Conservation (phyloP, 2,888 invertebrate genomes). For the Lasius fuliginosus region DNA sequence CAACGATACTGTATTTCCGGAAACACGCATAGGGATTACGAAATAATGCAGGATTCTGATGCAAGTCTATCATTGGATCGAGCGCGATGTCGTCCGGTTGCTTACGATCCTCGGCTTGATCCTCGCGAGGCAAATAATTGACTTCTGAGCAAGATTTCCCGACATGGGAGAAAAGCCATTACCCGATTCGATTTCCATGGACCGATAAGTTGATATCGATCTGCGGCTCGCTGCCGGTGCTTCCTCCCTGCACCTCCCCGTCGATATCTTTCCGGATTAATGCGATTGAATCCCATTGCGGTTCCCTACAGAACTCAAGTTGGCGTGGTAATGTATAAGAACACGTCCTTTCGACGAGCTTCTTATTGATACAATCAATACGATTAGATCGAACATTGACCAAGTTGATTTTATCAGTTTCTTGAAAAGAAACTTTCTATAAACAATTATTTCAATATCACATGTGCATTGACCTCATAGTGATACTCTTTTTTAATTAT, state of each 20-base stretch:
- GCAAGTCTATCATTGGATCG: background rate
- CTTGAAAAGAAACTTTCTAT: background rate
- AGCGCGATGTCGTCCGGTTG: conserved; percentile 22
- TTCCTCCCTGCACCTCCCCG: background rate
- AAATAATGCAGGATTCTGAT: conserved; percentile 25
- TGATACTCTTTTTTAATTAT: background rate
- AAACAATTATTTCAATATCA: conserved; percentile 4
- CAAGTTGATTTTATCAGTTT: background rate
- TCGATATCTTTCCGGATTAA: conserved; percentile 50
- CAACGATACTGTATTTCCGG: conserved; percentile 6
- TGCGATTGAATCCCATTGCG: conserved; percentile 44
- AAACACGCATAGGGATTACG: conserved; percentile 3
- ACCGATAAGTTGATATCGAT: conserved; percentile 52
- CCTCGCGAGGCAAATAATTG: conserved; percentile 56
- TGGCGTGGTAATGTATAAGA: conserved; percentile 24
- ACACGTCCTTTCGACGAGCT: background rate
- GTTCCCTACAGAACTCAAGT: conserved; percentile 5
- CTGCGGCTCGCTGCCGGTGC: conserved; percentile 13
- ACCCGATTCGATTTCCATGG: conserved; percentile 59
- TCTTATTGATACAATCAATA: conserved; percentile 6
- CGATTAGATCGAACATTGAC: background rate
- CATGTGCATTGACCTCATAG: background rate
- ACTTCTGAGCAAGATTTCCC: conserved; percentile 49
- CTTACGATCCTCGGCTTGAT: conserved; percentile 22
- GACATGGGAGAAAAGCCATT: conserved; percentile 49